Conservation (phyloP, 2,888 invertebrate genomes). For the Eristalis intricaria region DNA sequence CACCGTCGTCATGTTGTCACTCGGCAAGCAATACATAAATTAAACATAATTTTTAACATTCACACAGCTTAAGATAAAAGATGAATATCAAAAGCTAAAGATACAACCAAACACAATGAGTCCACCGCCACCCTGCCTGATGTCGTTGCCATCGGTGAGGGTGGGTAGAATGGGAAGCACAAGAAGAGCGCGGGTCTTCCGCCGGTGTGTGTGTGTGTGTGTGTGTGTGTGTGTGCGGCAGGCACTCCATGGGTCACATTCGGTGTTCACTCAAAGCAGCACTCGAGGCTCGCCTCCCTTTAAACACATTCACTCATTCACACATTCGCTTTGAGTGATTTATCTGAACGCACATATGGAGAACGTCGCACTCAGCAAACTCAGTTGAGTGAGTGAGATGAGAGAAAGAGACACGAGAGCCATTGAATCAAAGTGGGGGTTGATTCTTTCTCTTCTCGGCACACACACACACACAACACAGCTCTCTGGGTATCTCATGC, state of each 20-base stretch:
- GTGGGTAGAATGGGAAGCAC: constrained; percentile 4
- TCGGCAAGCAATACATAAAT: constrained; percentile 57
- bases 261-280: constrained; percentile 53
- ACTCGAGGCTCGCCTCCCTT: constrained; percentile 24
- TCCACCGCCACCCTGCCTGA: background rate
- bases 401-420: constrained; percentile 15
- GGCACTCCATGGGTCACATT: constrained; percentile 25
- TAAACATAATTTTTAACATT: constrained; percentile 65
- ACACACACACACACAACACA: constrained; percentile 15
- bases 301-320: constrained; percentile 27
- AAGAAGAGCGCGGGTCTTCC: background rate
- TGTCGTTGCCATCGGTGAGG: background rate
- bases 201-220: background rate
- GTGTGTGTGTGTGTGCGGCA: too few species aligned
- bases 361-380: constrained; percentile 38
- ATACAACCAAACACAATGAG: constrained; percentile 33
- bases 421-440: constrained; percentile 48
- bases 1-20: constrained; percentile 31
- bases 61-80: constrained; percentile 69
- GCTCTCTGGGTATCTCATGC: constrained; percentile 25
- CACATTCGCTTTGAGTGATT: constrained; percentile 26
- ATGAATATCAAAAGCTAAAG: constrained; percentile 58
- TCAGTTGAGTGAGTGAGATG: constrained; percentile 12
- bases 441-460: constrained; percentile 13
- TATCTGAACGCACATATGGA: constrained; percentile 29